Conservation (phyloP, 2,113 vertebrate genomes). For the Lamprotornis superbus region DNA sequence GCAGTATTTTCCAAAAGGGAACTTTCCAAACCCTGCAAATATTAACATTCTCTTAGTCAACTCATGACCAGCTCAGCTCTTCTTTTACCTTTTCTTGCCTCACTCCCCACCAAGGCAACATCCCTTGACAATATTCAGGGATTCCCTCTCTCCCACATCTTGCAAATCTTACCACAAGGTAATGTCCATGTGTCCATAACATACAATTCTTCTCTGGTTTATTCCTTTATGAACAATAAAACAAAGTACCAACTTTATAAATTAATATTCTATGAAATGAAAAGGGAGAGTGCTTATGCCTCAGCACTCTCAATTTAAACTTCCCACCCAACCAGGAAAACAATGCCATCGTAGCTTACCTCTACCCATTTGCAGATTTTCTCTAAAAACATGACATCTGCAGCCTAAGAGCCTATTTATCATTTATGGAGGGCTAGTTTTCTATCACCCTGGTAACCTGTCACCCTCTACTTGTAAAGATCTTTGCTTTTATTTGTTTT, state of each 20-base stretch:
- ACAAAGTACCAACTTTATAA: background rate
- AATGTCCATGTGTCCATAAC: accelerated
- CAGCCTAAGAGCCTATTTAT: background rate
- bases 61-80: background rate
- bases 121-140: no score
- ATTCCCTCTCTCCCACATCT: background rate
- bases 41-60: background rate
- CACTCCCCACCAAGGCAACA: background rate
- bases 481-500: background rate
- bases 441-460: background rate
- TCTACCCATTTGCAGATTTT: background rate
- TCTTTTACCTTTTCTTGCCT: background rate
- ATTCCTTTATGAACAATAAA: background rate
- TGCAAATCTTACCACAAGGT: background rate
- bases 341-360: accelerated
- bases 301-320: background rate
- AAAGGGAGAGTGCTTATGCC: background rate
- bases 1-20: background rate
- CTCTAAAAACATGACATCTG: background rate
- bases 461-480: background rate
- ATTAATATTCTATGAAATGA: background rate
- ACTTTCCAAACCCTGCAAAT: background rate
- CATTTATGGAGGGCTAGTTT: background rate
- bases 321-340: background rate
- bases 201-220: background rate